phyloP scores from a whole-genome alignment of 2,113 vertebrate genomes.

The Puma concolor region DNA sequence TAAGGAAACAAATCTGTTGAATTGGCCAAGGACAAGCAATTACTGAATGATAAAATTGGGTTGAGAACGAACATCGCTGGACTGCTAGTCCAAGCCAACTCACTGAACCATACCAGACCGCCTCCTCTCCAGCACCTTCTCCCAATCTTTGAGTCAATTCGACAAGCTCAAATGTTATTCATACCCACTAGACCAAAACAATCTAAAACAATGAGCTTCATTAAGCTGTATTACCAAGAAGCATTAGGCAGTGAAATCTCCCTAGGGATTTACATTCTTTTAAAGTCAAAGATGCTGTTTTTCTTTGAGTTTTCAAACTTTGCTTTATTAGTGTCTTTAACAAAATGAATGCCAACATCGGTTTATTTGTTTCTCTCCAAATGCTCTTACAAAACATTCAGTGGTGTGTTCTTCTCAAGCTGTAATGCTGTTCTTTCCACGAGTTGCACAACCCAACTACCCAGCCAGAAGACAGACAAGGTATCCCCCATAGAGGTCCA shows the following conservation, averaged over 20 bases:
- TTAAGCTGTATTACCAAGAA: background rate
- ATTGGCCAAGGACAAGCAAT: slow-evolving; percentile 15
- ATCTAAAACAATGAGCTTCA: background rate
- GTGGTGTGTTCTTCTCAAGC: slow-evolving; percentile 7
- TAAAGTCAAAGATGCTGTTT: slow-evolving; percentile 48
- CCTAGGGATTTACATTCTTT: slow-evolving; percentile 28
- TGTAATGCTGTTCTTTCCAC: slow-evolving; percentile 52
- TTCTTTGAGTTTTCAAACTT: slow-evolving; percentile 51
- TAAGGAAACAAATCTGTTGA: slow-evolving; percentile 3
- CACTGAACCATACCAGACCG: background rate
- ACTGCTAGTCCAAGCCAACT: background rate
- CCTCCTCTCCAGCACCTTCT: background rate
- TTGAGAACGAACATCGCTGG: background rate
- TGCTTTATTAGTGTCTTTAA: slow-evolving; percentile 48
- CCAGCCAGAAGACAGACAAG: slow-evolving; percentile 41
- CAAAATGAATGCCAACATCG: slow-evolving; percentile 45
- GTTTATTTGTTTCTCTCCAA: slow-evolving; percentile 62
- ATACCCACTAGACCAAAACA: background rate
- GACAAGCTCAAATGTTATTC: background rate
- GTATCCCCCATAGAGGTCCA: background rate
- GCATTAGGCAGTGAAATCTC: background rate
- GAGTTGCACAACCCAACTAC: slow-evolving; percentile 37
- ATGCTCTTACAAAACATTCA: slow-evolving; percentile 56
- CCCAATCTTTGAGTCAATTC: background rate
- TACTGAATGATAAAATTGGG: background rate